These are phyloP conservation scores for Micromussa lordhowensis DNA, from an alignment of 92 coral and sea anemone species.

Conservation along the genomic window DNA sequence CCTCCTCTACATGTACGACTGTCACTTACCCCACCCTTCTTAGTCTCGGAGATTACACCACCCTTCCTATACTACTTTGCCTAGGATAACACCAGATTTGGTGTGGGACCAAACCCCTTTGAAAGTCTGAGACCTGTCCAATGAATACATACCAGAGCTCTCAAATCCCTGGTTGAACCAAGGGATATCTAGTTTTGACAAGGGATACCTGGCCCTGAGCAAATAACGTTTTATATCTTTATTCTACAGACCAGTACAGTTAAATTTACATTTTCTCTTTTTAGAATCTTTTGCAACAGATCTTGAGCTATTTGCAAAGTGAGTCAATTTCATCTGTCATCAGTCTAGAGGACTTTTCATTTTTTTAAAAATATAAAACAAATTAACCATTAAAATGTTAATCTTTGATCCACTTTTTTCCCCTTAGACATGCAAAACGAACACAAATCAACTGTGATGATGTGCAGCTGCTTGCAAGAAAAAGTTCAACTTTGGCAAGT, in stretches of 20 bases:
- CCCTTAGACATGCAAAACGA: slow-evolving; percentile 89
- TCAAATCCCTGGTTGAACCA: neutral
- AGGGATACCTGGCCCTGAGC: neutral
- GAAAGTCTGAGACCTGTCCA: neutral
- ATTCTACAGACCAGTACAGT: neutral
- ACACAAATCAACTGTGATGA: slow-evolving; percentile 85
- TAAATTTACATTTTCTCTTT: neutral
- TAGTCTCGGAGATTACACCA: neutral
- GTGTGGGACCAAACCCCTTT: neutral
- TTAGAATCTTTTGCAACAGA: slow-evolving; percentile 90
- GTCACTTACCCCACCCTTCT: neutral
- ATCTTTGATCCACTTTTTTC: neutral
- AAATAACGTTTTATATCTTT: neutral
- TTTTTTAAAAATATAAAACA: too few species aligned
- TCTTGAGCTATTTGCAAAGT: slow-evolving; percentile 95
- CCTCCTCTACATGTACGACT: neutral
- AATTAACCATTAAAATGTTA: too few species aligned
- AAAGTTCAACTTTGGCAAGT: slow-evolving; percentile 91
- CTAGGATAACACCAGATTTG: neutral
- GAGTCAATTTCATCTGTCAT: slow-evolving; percentile 19
- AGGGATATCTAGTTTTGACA: neutral
- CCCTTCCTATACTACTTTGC: neutral
- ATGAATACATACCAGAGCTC: neutral
- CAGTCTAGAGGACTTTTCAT: too few species aligned
- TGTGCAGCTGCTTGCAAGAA: slow-evolving; percentile 85